Base-by-base conservation (phyloP, 2,113 vertebrate species). In the Camelus dromedarius region DNA sequence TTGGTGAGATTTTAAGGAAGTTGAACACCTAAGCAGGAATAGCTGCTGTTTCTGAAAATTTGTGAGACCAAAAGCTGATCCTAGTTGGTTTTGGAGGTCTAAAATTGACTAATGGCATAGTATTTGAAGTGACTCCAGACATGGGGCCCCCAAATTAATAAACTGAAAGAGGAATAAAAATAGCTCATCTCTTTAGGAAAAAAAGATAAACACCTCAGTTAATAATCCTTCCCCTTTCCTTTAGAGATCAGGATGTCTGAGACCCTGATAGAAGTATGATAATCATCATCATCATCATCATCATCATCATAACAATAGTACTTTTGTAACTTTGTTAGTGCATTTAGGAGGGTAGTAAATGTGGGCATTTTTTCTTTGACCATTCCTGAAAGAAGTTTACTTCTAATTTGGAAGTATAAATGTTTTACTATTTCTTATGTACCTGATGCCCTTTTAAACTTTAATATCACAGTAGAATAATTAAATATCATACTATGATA, bases 1-100 rank as follows among this genome's bases (percentile, higher is more conserved):
- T 88, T 86, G 77, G 56, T 0, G 93, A 98, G 96, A 98, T 70
- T 96, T 96, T 97, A 50, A 98, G 96, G 85, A 97, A 98, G 97
- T 95, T 97, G 79, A 97, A 97, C 88, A 97, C 84, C 54, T 30
- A 81, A 80, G 15, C 82, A 92, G 80, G 95, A 96, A 95, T 73
- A 94, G 62, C 30, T 97, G 91, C 85, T 89, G 35, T 90, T 89
- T 80, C 76, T 84, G 60, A 92, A 98, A 93, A 96, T 54, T 60
- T 67, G 85, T 94, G 66, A 84, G 88, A 82, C 30, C 10, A 66
- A 84, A 94, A 96, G 24, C 67, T 92, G 85, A 28, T 52, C 76
- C 89, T 46, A 93, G 83, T 42, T 28, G 28, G 82, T 14, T 93
- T 84, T 48, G 50, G 2, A 69, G 79, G 30, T 95, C 93, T 88